phyloP scores from a whole-genome alignment of 1,140 invertebrate genomes.

The Ptiloglossa arizonensis region DNA sequence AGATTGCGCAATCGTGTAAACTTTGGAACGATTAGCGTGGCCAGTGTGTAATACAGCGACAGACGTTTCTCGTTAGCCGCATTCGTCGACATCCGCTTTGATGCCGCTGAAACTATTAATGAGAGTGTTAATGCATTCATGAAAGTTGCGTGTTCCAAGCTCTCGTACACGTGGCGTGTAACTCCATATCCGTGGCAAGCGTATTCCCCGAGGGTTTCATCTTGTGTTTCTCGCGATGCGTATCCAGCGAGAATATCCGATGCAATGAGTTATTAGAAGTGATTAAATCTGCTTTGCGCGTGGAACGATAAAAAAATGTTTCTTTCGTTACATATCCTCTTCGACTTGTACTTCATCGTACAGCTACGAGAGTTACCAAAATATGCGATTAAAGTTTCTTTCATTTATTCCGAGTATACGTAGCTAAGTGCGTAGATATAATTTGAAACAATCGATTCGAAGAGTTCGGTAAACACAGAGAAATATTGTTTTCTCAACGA shows the following conservation, averaged over 20 bases:
- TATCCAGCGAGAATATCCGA: background rate
- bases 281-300: conserved; percentile 21
- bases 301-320: conserved; percentile 19
- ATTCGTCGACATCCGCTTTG: background rate
- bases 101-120: conserved; percentile 1
- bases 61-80: background rate
- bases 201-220: conserved; percentile 1
- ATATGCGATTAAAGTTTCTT: conserved; percentile 31
- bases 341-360: conserved; percentile 13
- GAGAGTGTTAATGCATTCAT: background rate
- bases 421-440: too few relatives aligned
- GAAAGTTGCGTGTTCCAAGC: background rate
- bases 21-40: background rate
- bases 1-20: background rate
- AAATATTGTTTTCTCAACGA: too few relatives aligned
- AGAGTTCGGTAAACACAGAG: too few relatives aligned
- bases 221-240: background rate
- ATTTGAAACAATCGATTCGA: too few relatives aligned
- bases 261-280: background rate
- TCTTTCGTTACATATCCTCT: background rate
- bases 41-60: background rate
- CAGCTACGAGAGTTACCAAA: background rate
- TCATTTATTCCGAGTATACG: background rate
- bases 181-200: background rate
- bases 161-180: background rate